Evolutionary conservation across 2,797 vertebrate species (phyloP), one percentile per base, ranked within the genome.

Genomic region (Anableps anableps): DNA sequence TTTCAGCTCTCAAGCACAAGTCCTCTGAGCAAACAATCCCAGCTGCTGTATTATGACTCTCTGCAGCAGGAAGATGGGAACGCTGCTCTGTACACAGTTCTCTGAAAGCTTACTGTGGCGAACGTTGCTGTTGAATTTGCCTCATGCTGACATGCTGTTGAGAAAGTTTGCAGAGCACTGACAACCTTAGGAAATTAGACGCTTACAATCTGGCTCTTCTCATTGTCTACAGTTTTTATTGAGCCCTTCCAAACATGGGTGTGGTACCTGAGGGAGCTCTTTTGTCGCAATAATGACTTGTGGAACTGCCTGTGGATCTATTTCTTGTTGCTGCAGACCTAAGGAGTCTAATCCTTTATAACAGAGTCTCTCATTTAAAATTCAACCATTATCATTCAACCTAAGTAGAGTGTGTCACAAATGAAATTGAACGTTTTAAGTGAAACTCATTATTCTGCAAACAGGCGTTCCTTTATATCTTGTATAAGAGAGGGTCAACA

Each of bases 11-110:
- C 76, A 47, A 78, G 60, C 78, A 72, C 47, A 55, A 83, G 75
- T 80, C 74, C 80, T 78, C 80, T 74, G 80, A 86, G 51, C 84
- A 91, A 93, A 93, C 89, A 85, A 88, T 74, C 74, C 78, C 87
- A 84, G 89, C 92, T 91, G 89, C 85, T 85, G 83, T 84, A 75
- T 68, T 85, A 84, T 84, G 86, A 88, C 80, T 82, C 87, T 84
- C 76, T 75, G 53, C 87, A 72, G 82, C 83, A 76, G 73, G 77
- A 88, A 81, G 76, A 89, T 82, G 85, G 80, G 83, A 90, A 89
- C 79, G 72, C 81, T 70, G 71, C 86, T 89, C 74, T 80, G 85
- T 72, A 58, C 85, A 86, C 85, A 83, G 13, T 6, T 48, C 80
- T 80, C 64, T 78, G 74, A 90, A 86, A 51, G 76, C 85, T 81